Percentiles rank a stretch among this genome's conserved stretches.
Evolutionary conservation across 2,797 vertebrate species (phyloP).

Genomic region (Phrynocephalus vlangalii): DNA sequence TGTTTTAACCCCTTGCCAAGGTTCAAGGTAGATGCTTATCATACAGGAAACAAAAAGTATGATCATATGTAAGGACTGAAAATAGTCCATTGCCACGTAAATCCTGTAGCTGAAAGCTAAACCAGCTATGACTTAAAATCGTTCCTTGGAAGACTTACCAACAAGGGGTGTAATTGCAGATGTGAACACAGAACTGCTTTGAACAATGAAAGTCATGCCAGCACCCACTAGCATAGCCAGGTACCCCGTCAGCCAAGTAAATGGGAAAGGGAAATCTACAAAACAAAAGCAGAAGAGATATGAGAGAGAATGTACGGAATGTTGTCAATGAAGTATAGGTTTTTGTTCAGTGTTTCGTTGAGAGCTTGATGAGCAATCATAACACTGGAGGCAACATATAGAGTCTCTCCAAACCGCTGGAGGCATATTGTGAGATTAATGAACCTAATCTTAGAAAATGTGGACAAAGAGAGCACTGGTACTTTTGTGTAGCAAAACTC

Average conservation of each 20-base stretch:
- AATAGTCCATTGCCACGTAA: neutral
- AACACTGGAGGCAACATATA: neutral
- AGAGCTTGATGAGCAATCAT: neutral
- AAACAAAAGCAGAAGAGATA: constrained; percentile 4
- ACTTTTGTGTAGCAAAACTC: neutral
- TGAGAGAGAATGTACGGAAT: constrained; percentile 9
- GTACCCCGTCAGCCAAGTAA: constrained; percentile 93
- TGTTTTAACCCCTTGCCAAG: no score
- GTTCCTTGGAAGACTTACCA: constrained; percentile 82
- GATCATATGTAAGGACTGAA: neutral
- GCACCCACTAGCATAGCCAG: constrained; percentile 93
- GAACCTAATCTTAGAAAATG: neutral
- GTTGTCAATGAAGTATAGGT: neutral
- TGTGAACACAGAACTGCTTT: constrained; percentile 98
- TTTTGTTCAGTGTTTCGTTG: neutral
- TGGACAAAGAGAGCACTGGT: neutral
- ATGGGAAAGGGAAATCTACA: constrained; percentile 96
- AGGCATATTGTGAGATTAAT: neutral
- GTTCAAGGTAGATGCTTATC: neutral
- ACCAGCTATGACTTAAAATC: neutral
- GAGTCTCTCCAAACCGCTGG: no score
- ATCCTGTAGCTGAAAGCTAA: neutral
- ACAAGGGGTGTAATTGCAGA: constrained; percentile 96
- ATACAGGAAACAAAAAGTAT: neutral
- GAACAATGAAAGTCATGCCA: constrained; percentile 96